Evolutionary conservation across 2,113 vertebrate species (phyloP).

Genomic region (Poeciliopsis prolifica): DNA sequence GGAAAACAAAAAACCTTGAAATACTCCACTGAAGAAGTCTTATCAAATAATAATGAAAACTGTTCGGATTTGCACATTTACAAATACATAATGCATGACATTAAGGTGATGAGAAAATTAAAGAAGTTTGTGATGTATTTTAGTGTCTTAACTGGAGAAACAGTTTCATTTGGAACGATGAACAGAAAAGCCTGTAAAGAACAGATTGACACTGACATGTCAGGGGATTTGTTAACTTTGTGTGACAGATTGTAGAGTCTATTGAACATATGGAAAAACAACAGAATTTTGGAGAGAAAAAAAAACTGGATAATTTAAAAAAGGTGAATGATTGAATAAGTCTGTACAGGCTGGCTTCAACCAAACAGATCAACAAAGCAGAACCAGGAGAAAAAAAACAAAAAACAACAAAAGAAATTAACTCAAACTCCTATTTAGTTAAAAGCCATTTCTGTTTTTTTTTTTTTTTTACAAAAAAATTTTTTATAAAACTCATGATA

Average conservation of each 20-base stretch:
- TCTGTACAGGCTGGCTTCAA: background rate
- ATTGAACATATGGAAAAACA: background rate
- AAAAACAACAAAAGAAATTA: too few relatives aligned
- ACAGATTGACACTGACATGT: constrained; percentile 4
- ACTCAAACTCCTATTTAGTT: background rate
- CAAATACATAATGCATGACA: background rate
- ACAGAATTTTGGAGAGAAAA: too few relatives aligned
- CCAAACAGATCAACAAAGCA: background rate
- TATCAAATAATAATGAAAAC: background rate
- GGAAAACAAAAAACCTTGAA: background rate
- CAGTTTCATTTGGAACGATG: background rate
- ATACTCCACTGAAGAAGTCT: background rate
- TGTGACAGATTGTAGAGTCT: background rate
- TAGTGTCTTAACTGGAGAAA: background rate
- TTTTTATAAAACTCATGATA: background rate
- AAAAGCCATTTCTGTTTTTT: too few relatives aligned
- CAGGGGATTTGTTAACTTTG: constrained; percentile 4
- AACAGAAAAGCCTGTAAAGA: background rate
- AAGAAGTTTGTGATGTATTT: background rate
- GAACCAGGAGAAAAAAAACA: background rate
- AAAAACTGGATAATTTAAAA: background rate
- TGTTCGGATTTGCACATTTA: background rate
- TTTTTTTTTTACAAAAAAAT: too few relatives aligned
- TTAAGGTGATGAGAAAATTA: background rate
- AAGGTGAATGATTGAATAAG: background rate